Conservation (phyloP, 1,140 invertebrate species). For the Saccostrea cuccullata region DNA sequence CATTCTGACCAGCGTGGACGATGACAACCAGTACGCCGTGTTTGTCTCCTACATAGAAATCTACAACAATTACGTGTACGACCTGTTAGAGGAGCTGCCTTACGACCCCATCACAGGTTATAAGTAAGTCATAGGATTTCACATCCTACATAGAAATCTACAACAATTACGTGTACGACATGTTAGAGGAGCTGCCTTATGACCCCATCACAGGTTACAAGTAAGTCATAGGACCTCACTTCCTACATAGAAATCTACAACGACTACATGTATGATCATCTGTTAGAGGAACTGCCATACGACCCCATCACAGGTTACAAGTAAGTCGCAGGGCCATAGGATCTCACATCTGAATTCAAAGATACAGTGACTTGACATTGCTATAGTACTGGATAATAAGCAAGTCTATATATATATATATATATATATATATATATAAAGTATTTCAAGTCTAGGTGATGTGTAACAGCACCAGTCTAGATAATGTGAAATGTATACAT, state of each 20-base stretch:
- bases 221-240: no score
- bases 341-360: no score
- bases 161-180: constrained; percentile 98
- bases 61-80: constrained; percentile 98
- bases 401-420: no score
- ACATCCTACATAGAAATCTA: constrained; percentile 92
- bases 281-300: no score
- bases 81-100: constrained; percentile 91
- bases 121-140: constrained; percentile 67
- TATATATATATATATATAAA: no score
- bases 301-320: constrained; percentile 63
- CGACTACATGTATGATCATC: no score
- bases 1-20: constrained; percentile 85
- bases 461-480: neutral
- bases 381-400: no score
- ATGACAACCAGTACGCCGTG: constrained; percentile 87
- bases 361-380: no score
- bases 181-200: constrained; percentile 88
- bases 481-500: neutral
- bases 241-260: no score
- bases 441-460: no score
- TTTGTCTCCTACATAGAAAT: constrained; percentile 98
- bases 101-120: constrained; percentile 76
- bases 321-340: no score
- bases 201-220: constrained; percentile 65